Base-by-base conservation (phyloP, 2,888 invertebrate genomes). In the Dryobotodes eremita region DNA sequence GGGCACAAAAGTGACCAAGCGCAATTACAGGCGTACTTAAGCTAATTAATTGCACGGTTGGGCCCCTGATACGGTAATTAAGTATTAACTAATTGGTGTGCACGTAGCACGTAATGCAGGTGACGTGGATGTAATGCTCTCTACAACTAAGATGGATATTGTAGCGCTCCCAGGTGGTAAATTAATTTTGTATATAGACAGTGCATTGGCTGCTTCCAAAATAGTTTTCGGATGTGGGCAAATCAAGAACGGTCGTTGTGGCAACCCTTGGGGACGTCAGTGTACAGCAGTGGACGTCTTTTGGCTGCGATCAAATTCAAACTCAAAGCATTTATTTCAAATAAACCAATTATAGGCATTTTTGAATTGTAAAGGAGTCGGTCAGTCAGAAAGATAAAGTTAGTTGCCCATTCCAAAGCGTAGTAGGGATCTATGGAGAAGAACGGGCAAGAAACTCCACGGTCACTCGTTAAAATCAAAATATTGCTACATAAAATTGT, bases 21-120 rank as follows among this genome's bases (percentile, higher is more conserved):
- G 7, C 81, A 85, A 80, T 85, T 75, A 81, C 68, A 57, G 75
- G n/a, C 55, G 82, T 71, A 70, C 68, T 88, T 81, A 57, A 80
- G 53, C 36, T 70, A 83, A 83, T 80, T 79, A 82, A 86, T 83
- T 75, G 74, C 77, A 69, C 77, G 71, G 76, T 71, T 75, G 76
- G 65, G 73, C 48, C 26, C 26, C 31, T 80, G 83, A 74, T 80
- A 73, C 77, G 55, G 75, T 79, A 85, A 74, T 84, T 83, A 71
- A 77, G 61, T 81, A 79, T 57, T 26, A 71, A 85, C 71, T 85
- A 80, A 88, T 85, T 82, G 66, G 59, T 68, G 70, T 72, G 55
- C 71, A 72, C 62, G 62, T n/a, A 23, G 69, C 50, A 75, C n/a
- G 65, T 61, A 80, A 72, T 75, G 36, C 71, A 72, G 57, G 59